Evolutionary conservation across 1,140 invertebrate genomes (phyloP).

Genomic region (Chymomyza costata): DNA sequence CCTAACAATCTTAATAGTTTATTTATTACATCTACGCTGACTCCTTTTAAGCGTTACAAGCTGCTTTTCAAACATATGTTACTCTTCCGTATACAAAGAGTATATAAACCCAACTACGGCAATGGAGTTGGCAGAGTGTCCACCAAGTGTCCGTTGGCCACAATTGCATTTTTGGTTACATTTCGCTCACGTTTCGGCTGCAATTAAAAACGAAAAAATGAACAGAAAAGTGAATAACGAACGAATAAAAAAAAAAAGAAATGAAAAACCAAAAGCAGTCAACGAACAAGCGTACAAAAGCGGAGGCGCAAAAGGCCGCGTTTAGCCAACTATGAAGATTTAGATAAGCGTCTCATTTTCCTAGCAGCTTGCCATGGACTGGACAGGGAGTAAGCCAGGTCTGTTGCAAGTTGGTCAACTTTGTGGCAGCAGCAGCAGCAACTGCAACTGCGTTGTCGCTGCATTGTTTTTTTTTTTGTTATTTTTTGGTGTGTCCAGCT

Average conservation of each 20-base stretch:
- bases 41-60: no score
- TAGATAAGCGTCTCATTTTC: constrained; percentile 71
- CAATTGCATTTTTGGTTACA: constrained; percentile 73
- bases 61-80: no score
- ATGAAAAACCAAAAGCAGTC: constrained; percentile 16
- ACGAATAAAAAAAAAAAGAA: constrained; percentile 2
- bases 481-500: constrained; percentile 1
- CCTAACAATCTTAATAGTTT: no score
- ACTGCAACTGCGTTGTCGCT: neutral
- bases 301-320: constrained; percentile 52
- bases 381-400: constrained; percentile 4
- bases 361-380: constrained; percentile 45
- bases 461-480: constrained; percentile 2
- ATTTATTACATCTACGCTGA: no score
- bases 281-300: constrained; percentile 21
- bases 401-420: constrained; percentile 41
- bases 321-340: constrained; percentile 75
- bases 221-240: constrained; percentile 12
- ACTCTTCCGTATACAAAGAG: no score
- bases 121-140: no score
- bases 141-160: constrained; percentile 12
- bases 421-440: constrained; percentile 3
- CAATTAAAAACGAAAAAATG: constrained; percentile 62
- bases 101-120: no score
- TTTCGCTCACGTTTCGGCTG: constrained; percentile 70